Base-by-base conservation (phyloP, 2,888 invertebrate genomes). In the Baronia brevicornis region DNA sequence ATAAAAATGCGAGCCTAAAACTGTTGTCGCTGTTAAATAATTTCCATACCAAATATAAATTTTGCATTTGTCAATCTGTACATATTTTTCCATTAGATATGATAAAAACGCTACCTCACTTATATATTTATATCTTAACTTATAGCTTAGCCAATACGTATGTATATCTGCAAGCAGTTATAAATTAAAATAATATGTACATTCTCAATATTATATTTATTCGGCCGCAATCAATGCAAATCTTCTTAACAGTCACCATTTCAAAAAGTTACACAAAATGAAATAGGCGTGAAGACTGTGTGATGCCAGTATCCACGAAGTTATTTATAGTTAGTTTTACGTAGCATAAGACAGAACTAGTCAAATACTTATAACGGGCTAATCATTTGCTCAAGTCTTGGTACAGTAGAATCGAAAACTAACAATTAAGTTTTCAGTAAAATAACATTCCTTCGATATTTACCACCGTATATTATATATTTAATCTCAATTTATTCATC, bases 21-120 rank as follows among this genome's bases (percentile, higher is more conserved):
- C 46, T 45, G 48, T 54, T 54, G 53, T 45, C 54, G 47, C 60
- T 54, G 56, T 56, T n/a, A n/a, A n/a, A 11, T 9, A 64, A 54
- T 51, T 64, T 58, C 49, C 57, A 67, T 62, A 73, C 71, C 72
- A 78, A 77, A 71, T 65, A 67, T 42, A 56, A 46, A 55, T 56
- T 45, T 57, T 67, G 69, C 72, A 73, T 71, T 72, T 66, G 56
- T 61, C 59, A 60, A 67, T 62, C 53, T 82, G 80, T 84, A 84
- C 56, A 84, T 80, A 84, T 68, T 74, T 66, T 75, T 73, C 70
- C 75, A 75, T 64, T 78, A 78, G 75, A 78, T 74, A 73, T 68
- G 74, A 71, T 80, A 79, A 84, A 74, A 74, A 78, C 64, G 82
- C 82, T 84, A 84, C 82, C 82, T 84, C 82, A 84, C 79, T 74